Conservation (phyloP, 2,888 invertebrate species). For the Dorcus parallelipipedus region DNA sequence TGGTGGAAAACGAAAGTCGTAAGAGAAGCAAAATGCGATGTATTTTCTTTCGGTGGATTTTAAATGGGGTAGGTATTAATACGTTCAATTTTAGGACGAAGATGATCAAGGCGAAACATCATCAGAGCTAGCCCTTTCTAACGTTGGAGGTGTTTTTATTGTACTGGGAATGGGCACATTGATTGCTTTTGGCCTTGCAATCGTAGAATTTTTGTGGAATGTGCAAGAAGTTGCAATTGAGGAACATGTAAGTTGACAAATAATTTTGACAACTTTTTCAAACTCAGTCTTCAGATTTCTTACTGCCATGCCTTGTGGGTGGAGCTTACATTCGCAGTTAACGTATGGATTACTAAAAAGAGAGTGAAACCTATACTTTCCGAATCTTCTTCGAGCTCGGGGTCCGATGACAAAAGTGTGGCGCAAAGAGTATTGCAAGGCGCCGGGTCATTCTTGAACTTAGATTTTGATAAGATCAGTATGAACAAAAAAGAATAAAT, state of each 20-base stretch:
- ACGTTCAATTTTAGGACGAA: constrained; percentile 10
- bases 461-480: constrained; percentile 17
- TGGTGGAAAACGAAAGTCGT: constrained; percentile 83
- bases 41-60: constrained; percentile 18
- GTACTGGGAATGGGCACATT: constrained; percentile 73
- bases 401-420: constrained; percentile 16
- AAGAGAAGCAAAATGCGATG: constrained; percentile 44
- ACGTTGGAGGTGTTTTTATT: constrained; percentile 89
- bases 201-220: constrained; percentile 83
- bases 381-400: constrained; percentile 4
- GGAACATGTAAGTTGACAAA: constrained; percentile 62
- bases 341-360: constrained; percentile 70
- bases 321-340: constrained; percentile 69
- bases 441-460: constrained; percentile 21
- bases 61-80: neutral
- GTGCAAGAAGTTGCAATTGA: constrained; percentile 73
- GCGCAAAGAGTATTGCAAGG: constrained; percentile 20
- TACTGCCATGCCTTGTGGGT: constrained; percentile 65
- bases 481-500: constrained; percentile 1
- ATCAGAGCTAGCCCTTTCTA: constrained; percentile 70
- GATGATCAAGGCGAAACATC: constrained; percentile 34
- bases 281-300: constrained; percentile 56
- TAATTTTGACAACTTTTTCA: neutral
- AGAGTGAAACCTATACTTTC: constrained; percentile 49
- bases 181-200: constrained; percentile 68